Conservation (phyloP, 2,113 vertebrate genomes). For the Phocoena phocoena region DNA sequence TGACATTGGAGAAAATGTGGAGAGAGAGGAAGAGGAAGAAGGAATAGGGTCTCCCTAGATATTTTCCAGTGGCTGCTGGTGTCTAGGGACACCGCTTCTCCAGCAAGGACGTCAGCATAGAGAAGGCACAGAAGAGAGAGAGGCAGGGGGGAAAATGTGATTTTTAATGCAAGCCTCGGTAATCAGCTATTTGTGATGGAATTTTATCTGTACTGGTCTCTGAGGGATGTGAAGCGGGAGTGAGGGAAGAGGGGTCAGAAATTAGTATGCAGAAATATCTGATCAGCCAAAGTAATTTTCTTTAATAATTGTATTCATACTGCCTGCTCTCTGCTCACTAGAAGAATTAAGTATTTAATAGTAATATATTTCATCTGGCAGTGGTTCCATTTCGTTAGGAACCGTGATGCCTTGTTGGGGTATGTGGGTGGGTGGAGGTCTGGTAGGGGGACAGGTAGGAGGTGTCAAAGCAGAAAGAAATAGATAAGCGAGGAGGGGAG, state of each 20-base stretch:
- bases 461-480: conserved; percentile 23
- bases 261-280: conserved; percentile 96
- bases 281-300: conserved; percentile 94
- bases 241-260: conserved; percentile 91
- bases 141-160: conserved; percentile 81
- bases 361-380: conserved; percentile 93
- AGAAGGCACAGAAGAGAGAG: conserved; percentile 30
- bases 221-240: conserved; percentile 87
- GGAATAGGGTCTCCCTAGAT: not conserved
- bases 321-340: conserved; percentile 91
- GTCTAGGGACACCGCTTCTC: conserved; percentile 77
- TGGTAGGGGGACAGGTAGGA: conserved; percentile 1
- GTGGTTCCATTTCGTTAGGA: conserved; percentile 90
- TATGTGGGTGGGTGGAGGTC: conserved; percentile 71
- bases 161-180: conserved; percentile 88
- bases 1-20: not conserved
- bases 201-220: conserved; percentile 92
- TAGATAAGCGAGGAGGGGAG: not conserved
- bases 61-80: not conserved
- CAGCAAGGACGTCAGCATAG: conserved; percentile 84
- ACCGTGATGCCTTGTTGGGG: conserved; percentile 84
- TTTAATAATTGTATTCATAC: conserved; percentile 95
- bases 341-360: conserved; percentile 95
- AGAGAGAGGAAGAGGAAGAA: not conserved
- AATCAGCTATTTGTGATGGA: conserved; percentile 93